A percentile compares a stretch with the other conserved stretches of the same genome.
Evolutionary conservation across 2,113 vertebrate species (phyloP).

Genomic region (Perca schrenkii): DNA sequence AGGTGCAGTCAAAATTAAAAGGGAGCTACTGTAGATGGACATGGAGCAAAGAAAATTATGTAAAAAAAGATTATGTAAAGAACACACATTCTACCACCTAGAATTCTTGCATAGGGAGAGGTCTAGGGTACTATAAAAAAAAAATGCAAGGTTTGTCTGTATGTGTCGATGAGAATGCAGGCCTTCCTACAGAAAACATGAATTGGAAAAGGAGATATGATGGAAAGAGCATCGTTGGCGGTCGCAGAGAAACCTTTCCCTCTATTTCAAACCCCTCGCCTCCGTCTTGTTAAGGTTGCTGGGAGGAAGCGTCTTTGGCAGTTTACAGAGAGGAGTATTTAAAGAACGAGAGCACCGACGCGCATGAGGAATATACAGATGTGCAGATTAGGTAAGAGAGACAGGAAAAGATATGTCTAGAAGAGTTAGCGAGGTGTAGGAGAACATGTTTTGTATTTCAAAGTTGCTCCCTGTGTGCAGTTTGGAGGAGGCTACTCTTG

Average conservation of each 20-base stretch:
- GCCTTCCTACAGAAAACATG: conserved; percentile 8
- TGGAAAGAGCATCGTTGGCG: neutral
- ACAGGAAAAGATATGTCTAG: neutral
- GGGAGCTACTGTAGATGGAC: too few relatives aligned
- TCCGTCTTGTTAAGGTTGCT: neutral
- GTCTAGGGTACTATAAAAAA: conserved; percentile 1
- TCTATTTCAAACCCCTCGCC: conserved; percentile 16
- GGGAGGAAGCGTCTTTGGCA: conserved; percentile 10
- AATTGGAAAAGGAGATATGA: conserved; percentile 14
- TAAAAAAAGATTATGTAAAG: neutral
- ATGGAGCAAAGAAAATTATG: neutral
- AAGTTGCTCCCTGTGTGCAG: conserved; percentile 50
- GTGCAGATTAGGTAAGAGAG: conserved; percentile 25
- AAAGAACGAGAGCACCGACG: neutral
- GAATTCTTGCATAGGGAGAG: conserved; percentile 1
- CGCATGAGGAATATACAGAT: conserved; percentile 4
- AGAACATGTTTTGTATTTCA: conserved; percentile 52
- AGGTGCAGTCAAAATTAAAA: too few relatives aligned
- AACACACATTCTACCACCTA: neutral
- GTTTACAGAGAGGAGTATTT: conserved; percentile 28
- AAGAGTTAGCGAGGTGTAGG: conserved; percentile 15
- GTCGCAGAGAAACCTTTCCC: conserved; percentile 22
- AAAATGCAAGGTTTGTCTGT: neutral
- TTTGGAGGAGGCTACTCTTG: conserved; percentile 53
- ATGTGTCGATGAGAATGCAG: neutral